Base-by-base conservation (phyloP, 2,113 vertebrate species). In the Pachyramphus minor region DNA sequence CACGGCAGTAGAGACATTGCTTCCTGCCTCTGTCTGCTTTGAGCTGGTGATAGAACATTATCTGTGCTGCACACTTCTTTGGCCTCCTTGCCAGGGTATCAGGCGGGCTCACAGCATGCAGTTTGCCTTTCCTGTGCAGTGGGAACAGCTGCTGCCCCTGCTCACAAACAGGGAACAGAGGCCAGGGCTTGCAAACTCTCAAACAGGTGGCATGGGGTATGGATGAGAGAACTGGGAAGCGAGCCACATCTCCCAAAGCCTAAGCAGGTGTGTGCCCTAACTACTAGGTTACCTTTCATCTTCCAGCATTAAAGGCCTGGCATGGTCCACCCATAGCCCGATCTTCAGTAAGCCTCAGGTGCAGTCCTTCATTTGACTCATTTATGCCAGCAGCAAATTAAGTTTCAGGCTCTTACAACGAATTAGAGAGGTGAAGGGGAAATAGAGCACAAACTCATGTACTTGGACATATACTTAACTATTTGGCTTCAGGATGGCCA, bases 21-120 rank as follows among this genome's bases (percentile, higher is more conserved):
- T 96, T 96, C 93, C 94, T 95, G 94, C 82, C 63, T 76, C 41
- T 16, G 50, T 44, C n/a, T 64, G 53, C 80, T 90, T 6, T 63
- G 74, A 55, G 81, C 58, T 39, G 42, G 42, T 12, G 33, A 94
- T 73, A 69, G 1, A 68, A 30, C 53, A 49, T 95, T 95, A 94
- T 95, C 95, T 94, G 19, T 27, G 69, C 50, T 0, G 0, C 41
- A 71, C 91, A 95, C 18, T 91, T 84, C 69, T 95, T 28, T 44
- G 64, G 73, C 74, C 77, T 52, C 60, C 44, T 68, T 64, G 66
- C 77, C 84, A 89, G 89, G 47, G 35, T 77, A 27, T 81, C 80
- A 50, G 73, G 30, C 19, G 0, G 2, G 55, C 86, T 94, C 8
- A 9, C 69, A 89, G 74, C 23, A 0, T 2, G 39, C 47, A 75